Evolutionary conservation across 1,140 invertebrate genomes (phyloP).

Genomic region (Dinoponera quadriceps): DNA sequence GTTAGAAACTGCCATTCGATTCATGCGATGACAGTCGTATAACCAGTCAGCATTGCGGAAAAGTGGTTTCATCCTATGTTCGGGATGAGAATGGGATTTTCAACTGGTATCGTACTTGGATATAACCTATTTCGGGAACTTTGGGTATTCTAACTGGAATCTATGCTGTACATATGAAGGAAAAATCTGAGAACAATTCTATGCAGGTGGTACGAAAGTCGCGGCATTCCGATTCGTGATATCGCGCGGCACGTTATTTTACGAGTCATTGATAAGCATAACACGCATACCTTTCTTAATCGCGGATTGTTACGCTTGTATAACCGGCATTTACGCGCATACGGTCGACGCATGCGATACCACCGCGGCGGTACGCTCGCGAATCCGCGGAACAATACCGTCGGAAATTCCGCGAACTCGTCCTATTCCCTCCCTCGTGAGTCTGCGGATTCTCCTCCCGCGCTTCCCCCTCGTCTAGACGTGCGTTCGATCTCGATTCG

Average conservation of each 20-base stretch:
- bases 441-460: not conserved
- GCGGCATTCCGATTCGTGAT: constrained; percentile 58
- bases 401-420: constrained; percentile 14
- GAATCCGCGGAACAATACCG: constrained; percentile 21
- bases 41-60: too few species aligned
- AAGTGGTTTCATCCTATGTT: too few species aligned
- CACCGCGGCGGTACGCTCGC: constrained; percentile 18
- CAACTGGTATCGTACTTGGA: too few species aligned
- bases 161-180: too few species aligned
- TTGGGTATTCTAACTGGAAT: too few species aligned
- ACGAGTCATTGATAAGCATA: constrained; percentile 71
- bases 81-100: too few species aligned
- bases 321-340: constrained; percentile 69
- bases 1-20: too few species aligned
- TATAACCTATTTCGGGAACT: too few species aligned
- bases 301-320: constrained; percentile 69
- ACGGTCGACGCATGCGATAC: constrained; percentile 58
- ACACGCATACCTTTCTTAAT: constrained; percentile 70
- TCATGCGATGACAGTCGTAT: too few species aligned
- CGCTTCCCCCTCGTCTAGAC: too few species aligned
- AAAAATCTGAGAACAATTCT: too few species aligned
- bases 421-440: not conserved
- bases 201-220: constrained; percentile 37
- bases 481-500: not conserved
- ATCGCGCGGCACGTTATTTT: constrained; percentile 66